Evolutionary conservation across 2,797 vertebrate genomes (phyloP).

Genomic region (Paratrypauchen microcephalus): DNA sequence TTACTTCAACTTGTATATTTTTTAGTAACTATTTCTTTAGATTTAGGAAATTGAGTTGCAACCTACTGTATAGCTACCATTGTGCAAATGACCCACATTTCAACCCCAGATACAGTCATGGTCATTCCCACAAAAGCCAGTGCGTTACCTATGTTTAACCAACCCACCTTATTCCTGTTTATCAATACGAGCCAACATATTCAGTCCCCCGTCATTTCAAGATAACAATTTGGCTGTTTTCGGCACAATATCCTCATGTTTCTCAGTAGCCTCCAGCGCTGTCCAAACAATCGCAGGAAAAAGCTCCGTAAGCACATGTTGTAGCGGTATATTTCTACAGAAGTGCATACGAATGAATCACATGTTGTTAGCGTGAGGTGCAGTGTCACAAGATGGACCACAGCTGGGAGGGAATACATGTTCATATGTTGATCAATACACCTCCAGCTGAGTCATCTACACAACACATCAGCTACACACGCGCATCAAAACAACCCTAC

Average conservation of each 20-base stretch:
- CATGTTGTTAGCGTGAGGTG: constrained; percentile 47
- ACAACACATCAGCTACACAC: neutral
- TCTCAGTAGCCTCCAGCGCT: constrained; percentile 19
- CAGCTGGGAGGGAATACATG: constrained; percentile 8
- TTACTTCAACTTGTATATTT: neutral
- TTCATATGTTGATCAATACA: constrained; percentile 9
- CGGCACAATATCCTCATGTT: constrained; percentile 8
- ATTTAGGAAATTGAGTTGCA: neutral
- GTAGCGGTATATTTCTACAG: constrained; percentile 9
- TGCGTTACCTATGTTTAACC: neutral
- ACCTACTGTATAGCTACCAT: no score
- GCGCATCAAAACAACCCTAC: neutral
- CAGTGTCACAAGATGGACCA: constrained; percentile 50
- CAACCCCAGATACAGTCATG: neutral
- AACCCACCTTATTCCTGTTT: constrained; percentile 2
- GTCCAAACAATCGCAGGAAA: constrained; percentile 55
- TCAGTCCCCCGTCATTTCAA: constrained; percentile 1
- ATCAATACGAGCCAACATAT: neutral
- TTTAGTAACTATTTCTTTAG: neutral
- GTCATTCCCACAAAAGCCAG: neutral
- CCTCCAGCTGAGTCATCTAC: constrained; percentile 14
- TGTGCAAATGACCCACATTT: neutral
- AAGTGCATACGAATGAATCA: constrained; percentile 36
- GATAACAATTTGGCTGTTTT: neutral
- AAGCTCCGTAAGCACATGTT: constrained; percentile 14